Conservation (phyloP, 2,113 vertebrate species). For the Noctilio leporinus region DNA sequence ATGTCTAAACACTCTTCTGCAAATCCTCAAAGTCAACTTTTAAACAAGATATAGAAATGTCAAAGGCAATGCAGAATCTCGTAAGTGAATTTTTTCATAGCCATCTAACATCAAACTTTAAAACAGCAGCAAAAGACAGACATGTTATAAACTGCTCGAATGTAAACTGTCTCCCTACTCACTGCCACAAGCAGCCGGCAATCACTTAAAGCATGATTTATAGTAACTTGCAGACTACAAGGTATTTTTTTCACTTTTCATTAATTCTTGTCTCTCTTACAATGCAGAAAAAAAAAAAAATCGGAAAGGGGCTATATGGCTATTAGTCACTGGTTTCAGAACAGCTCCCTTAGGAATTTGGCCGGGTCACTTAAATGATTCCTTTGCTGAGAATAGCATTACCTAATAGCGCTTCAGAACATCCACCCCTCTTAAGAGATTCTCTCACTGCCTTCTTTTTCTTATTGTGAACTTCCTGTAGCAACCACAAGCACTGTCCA, state of each 20-base stretch:
- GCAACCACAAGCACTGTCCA: not conserved
- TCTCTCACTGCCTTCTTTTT: not conserved
- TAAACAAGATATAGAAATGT: not conserved
- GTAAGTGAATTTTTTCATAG: not conserved
- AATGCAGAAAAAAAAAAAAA: not conserved
- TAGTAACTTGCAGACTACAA: not conserved
- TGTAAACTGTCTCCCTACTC: not conserved
- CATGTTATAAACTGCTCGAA: not conserved
- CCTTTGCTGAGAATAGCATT: not conserved
- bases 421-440: not conserved
- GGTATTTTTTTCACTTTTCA: not conserved
- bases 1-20: not conserved
- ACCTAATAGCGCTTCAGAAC: not conserved
- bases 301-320: not conserved
- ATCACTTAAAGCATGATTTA: not conserved
- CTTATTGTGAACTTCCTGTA: not conserved
- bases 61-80: not conserved
- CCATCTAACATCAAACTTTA: not conserved
- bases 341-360: not conserved
- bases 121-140: not conserved
- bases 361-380: not conserved
- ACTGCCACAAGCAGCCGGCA: not conserved
- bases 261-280: not conserved
- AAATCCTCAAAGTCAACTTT: not conserved
- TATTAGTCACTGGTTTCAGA: not conserved